Evolutionary conservation across 1,140 invertebrate genomes (phyloP), one percentile per base, ranked within the genome.

Genomic region (Pseudomyrmex dendroicus): DNA sequence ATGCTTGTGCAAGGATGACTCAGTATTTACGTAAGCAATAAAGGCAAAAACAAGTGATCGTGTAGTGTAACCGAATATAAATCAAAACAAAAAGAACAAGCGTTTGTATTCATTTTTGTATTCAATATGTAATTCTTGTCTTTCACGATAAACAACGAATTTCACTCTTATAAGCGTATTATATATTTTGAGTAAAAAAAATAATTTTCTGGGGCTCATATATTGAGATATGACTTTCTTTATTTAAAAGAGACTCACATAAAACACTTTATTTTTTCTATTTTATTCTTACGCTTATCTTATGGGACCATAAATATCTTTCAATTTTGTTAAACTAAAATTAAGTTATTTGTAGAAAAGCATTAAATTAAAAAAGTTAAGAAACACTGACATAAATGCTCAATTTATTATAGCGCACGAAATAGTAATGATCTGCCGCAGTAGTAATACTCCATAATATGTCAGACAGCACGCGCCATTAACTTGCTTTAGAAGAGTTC

Each of bases 1-100:
- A 70, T 57, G 22, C 50, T 66, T 83, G 82, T 83, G 82, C 73
- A 83, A 83, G 82, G 82, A 83, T 83, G 82, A 83, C 54, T 22
- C 22, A 52, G 12, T 56, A 57, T 46, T 78, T 64, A 64, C n/a
- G 17, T 64, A 44, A 83, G 50, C 20, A 57, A 64, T n/a, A 2
- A 70, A 62, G 0, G 35, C 35, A 46, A 74, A 8, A 62, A 48
- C 2, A 15, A 22, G 46, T n/a, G 46, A 54, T 82, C 10, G 22
- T 35, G 35, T 62, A 74, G 12, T 50, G 48, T 52, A 74, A 35
- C 5, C 5, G 35, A 35, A 35, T 50, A 46, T 74, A 74, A 74
- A 74, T 48, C 61, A 4, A 50, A 73, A 44, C 59, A 3, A 50
- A 74, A 74, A 46, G 0, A 35, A 35, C 35, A 35, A 35, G 35